Percentiles rank a stretch among this genome's conserved stretches.
These are phyloP conservation scores for Lycocerus yunnanus DNA, from an alignment of 2,888 invertebrate genomes.

Conservation along the genomic window DNA sequence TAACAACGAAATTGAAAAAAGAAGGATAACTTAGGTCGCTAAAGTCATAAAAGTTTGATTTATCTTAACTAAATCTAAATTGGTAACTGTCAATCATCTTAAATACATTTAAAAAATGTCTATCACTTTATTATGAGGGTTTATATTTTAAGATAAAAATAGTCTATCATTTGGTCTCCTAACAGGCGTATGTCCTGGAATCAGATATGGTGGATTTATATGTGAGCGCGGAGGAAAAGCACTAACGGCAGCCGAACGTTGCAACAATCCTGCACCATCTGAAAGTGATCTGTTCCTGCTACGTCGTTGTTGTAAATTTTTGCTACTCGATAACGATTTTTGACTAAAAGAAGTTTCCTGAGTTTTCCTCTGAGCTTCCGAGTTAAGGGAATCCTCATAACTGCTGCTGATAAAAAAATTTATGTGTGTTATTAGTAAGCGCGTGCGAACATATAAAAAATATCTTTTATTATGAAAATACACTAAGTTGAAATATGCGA, in stretches of 20 bases:
- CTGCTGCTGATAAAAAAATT: slow-evolving; percentile 52
- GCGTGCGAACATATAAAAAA: background rate
- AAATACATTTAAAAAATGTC: background rate
- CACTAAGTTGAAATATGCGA: background rate
- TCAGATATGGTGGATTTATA: slow-evolving; percentile 14
- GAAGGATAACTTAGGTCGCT: background rate
- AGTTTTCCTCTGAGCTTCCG: slow-evolving; percentile 60
- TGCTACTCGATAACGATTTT: slow-evolving; percentile 9
- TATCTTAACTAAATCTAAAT: slow-evolving; percentile 1
- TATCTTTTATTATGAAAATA: background rate
- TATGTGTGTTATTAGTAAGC: background rate
- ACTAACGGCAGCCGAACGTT: slow-evolving; percentile 7
- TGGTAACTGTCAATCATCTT: background rate
- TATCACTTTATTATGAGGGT: slow-evolving; percentile 2
- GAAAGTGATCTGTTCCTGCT: slow-evolving; percentile 22
- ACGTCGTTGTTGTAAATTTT: slow-evolving; percentile 20
- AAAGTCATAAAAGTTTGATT: background rate
- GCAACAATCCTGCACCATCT: slow-evolving; percentile 13
- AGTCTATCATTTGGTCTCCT: slow-evolving; percentile 13
- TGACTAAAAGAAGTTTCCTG: slow-evolving; percentile 20
- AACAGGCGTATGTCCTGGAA: slow-evolving; percentile 10
- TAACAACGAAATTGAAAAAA: background rate
- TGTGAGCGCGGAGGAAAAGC: slow-evolving; percentile 17
- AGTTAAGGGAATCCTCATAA: slow-evolving; percentile 81
- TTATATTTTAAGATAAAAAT: slow-evolving; percentile 8